phyloP scores from a whole-genome alignment of 1,140 invertebrate genomes.

The Drosophila ironensis region DNA sequence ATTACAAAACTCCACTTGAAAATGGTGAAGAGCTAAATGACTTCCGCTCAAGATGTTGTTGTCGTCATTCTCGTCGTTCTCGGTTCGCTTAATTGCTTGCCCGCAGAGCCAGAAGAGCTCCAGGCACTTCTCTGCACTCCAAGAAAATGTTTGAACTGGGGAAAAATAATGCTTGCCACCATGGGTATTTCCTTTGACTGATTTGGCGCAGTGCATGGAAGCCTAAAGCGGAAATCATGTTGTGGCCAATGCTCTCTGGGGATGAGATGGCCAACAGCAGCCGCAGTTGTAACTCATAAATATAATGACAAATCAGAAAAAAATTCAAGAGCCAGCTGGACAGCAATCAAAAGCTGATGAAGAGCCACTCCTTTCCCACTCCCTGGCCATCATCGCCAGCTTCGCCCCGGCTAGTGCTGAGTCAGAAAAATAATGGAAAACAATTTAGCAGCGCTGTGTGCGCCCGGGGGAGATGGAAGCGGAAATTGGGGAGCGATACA shows the following conservation, averaged over 20 bases:
- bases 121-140: background rate
- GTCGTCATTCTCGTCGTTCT: slow-evolving; percentile 25
- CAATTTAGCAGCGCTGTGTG: slow-evolving; percentile 55
- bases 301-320: slow-evolving; percentile 79
- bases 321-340: slow-evolving; percentile 60
- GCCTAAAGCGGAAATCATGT: slow-evolving; percentile 78
- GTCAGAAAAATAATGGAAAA: slow-evolving; percentile 77
- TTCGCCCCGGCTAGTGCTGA: slow-evolving; percentile 33
- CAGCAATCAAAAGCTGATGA: slow-evolving; percentile 69
- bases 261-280: slow-evolving; percentile 32
- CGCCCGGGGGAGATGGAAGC: background rate
- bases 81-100: slow-evolving; percentile 62
- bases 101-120: slow-evolving; percentile 38
- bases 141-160: background rate
- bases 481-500: background rate
- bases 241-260: slow-evolving; percentile 56
- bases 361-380: slow-evolving; percentile 31
- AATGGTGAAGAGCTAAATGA: slow-evolving; percentile 62
- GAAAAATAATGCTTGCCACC: background rate
- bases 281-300: slow-evolving; percentile 73
- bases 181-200: too few relatives aligned
- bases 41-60: slow-evolving; percentile 65
- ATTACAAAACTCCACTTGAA: slow-evolving; percentile 64
- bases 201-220: slow-evolving; percentile 16
- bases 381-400: too few relatives aligned